These are phyloP conservation scores for Paramormyrops hopkinsi DNA, from an alignment of 2,797 vertebrate species.

Conservation along the genomic window DNA sequence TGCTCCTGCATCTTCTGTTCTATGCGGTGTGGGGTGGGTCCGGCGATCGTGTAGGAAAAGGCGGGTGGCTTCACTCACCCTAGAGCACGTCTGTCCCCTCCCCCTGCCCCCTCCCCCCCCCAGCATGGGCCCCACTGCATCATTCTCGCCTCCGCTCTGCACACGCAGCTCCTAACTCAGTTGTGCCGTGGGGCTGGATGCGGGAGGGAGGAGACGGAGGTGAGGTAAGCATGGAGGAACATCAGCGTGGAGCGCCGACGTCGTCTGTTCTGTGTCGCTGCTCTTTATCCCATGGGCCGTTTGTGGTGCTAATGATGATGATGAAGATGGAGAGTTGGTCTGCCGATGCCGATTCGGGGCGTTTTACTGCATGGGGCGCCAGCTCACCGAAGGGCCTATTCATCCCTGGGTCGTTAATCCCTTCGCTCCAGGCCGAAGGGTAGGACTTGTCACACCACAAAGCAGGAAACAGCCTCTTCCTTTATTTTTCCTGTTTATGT, in stretches of 20 bases:
- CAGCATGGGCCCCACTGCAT: neutral
- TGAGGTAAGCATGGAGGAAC: neutral
- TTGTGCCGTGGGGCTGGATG: neutral
- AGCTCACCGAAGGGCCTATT: neutral
- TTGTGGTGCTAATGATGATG: neutral
- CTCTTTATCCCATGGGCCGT: neutral
- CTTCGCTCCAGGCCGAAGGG: neutral
- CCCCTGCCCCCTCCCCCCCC: neutral
- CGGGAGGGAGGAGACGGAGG: neutral
- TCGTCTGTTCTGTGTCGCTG: neutral
- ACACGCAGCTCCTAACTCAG: neutral
- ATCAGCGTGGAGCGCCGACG: neutral
- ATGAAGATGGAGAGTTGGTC: neutral
- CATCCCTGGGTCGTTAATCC: neutral
- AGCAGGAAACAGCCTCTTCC: neutral
- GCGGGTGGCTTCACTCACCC: neutral
- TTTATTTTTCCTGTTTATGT: neutral
- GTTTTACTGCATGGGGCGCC: neutral
- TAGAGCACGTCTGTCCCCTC: neutral
- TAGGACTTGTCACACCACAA: neutral
- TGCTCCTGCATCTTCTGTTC: neutral
- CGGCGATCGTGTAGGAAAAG: neutral
- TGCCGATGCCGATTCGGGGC: neutral
- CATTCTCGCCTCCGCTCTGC: neutral
- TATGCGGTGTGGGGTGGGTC: neutral